Evolutionary conservation across 1,140 invertebrate species (phyloP), one percentile per base, ranked within the genome.

Genomic region (Cotesia typhae): DNA sequence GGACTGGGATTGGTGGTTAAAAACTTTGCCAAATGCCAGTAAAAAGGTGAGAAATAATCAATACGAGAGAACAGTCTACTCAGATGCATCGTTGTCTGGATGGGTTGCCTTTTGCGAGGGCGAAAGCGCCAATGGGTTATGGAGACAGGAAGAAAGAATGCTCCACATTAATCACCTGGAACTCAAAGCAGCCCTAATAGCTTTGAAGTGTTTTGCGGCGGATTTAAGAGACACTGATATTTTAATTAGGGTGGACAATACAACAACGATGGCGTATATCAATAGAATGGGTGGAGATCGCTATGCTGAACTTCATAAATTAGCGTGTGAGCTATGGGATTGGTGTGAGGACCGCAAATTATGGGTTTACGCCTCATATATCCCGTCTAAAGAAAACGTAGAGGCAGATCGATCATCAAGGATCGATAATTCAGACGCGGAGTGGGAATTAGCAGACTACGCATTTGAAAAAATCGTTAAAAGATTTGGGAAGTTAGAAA

Each of bases 121-220:
- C 3, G 10, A 71, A 6, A 67, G 52, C 61, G 70, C 68, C 2
- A 72, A 76, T 57, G 81, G 80, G 0, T 57, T 37, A n/a, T 83
- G 80, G 80, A 71, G 73, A 72, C 60, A 10, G 28, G 3, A 41
- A 3, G 28, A 80, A 79, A 74, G n/a, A 37, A 5, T 53, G 10
- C 28, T 68, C 4, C 71, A 84, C 72, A 85, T 84, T 36, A 83
- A 84, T 75, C 81, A 78, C 52, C 76, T 84, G 55, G 81, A 84
- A 72, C 51, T 82, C 0, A 28, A 79, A 17, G 79, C 83, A 0
- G 73, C 72, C n/a, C 81, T 80, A 73, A 52, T 81, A n/a, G 78
- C 73, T 0, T 35, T 84, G 12, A 82, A 85, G 76, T 74, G 51
- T 28, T 84, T 84, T 75, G 80, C 78, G 37, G 74, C 17, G 1